Conservation (phyloP, 2,113 vertebrate species). For the Seriola dumerili region DNA sequence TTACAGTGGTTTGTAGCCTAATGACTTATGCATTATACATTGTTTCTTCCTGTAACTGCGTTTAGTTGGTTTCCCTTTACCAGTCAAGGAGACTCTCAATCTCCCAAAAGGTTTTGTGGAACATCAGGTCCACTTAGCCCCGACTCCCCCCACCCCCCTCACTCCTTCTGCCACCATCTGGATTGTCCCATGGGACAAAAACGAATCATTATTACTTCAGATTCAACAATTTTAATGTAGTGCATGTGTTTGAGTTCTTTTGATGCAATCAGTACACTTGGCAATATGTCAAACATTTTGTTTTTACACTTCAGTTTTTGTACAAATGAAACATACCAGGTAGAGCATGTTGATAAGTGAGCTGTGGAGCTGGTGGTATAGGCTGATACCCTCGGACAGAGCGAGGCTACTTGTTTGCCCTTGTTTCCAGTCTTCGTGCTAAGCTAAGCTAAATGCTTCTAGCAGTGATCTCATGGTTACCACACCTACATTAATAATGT, state of each 20-base stretch:
- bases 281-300: not conserved
- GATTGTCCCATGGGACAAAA: not conserved
- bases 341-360: no score
- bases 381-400: no score
- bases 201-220: no score
- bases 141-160: not conserved
- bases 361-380: no score
- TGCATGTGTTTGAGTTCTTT: no score
- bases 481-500: no score
- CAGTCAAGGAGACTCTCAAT: conserved; percentile 25
- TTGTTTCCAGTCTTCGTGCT: not conserved
- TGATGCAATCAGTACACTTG: not conserved
- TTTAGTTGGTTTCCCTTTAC: conserved; percentile 25
- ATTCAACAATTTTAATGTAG: not conserved
- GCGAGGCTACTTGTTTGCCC: not conserved
- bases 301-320: no score
- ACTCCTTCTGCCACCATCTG: not conserved
- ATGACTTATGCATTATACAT: conserved; percentile 58
- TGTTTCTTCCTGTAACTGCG: conserved; percentile 24
- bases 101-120: conserved; percentile 51
- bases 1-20: not conserved
- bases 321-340: no score
- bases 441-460: no score
- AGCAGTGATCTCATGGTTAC: no score
- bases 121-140: conserved; percentile 39